Percentiles rank a stretch among this genome's conserved stretches.
Evolutionary conservation across 2,888 invertebrate species (phyloP).

Genomic region (Pollenia amentaria): DNA sequence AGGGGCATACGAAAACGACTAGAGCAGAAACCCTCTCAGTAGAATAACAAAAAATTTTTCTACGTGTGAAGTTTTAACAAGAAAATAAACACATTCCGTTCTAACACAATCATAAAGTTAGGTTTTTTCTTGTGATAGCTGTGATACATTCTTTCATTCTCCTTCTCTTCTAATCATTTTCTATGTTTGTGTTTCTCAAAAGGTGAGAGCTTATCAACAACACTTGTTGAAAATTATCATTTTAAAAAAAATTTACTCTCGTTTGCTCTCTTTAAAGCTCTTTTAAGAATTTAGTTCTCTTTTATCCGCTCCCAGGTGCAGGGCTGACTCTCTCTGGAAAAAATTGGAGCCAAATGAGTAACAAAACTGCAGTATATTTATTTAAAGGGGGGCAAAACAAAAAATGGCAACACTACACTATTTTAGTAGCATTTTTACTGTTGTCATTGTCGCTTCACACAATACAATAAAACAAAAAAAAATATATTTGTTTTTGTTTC

Average conservation of each 20-base stretch:
- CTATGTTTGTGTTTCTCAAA: neutral
- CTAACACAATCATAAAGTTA: too few relatives aligned
- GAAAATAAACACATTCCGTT: too few relatives aligned
- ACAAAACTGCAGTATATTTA: constrained; percentile 24
- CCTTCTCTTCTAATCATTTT: too few relatives aligned
- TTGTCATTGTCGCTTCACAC: constrained; percentile 72
- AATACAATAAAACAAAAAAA: constrained; percentile 51
- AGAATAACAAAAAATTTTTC: too few relatives aligned
- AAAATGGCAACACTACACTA: constrained; percentile 73
- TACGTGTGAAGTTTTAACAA: too few relatives aligned
- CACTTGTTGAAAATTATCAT: constrained; percentile 71
- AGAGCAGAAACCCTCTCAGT: too few relatives aligned
- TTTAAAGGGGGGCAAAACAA: constrained; percentile 69
- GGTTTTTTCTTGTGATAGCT: too few relatives aligned
- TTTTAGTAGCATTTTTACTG: constrained; percentile 73
- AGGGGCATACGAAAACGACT: too few relatives aligned
- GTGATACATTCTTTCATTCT: too few relatives aligned
- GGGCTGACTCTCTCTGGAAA: constrained; percentile 13
- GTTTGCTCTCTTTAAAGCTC: neutral
- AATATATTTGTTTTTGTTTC: constrained; percentile 27
- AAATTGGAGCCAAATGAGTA: constrained; percentile 27
- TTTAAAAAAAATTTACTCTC: constrained; percentile 2
- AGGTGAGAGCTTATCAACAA: constrained; percentile 51
- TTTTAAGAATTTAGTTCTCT: neutral
- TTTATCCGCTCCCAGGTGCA: constrained; percentile 19